Percentiles rank a stretch among this genome's conserved stretches.
Conservation (phyloP, 2,888 invertebrate genomes). For the Spilosoma lubricipeda region DNA sequence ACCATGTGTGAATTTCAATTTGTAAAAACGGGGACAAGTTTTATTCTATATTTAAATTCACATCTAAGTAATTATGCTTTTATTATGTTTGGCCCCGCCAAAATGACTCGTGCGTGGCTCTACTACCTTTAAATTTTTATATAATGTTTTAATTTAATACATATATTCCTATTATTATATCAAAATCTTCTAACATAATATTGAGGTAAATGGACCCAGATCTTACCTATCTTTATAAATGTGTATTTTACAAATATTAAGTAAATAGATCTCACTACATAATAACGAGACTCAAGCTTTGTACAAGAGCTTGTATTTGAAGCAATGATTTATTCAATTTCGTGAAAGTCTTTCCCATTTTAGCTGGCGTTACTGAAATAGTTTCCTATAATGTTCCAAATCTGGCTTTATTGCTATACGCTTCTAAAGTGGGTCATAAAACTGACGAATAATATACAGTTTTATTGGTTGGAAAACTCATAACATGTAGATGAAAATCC, state of each 20-base stretch:
- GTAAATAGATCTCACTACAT: background rate
- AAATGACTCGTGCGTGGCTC: no score
- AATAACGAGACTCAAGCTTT: background rate
- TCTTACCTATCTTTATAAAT: background rate
- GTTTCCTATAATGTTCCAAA: background rate
- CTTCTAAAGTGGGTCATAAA: background rate
- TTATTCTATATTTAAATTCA: no score
- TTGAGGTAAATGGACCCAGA: background rate
- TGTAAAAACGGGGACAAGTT: no score
- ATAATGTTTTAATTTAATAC: background rate
- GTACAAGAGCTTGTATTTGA: background rate
- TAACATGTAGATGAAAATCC: background rate
- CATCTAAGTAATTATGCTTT: no score
- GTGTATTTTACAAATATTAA: background rate
- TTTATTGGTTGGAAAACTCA: slow-evolving; percentile 3
- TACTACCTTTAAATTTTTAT: no score
- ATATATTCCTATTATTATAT: background rate
- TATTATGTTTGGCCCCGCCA: no score
- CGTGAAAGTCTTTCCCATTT: background rate
- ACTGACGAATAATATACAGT: slow-evolving; percentile 3
- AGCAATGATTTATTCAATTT: background rate
- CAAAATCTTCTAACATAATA: background rate
- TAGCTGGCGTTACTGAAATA: background rate
- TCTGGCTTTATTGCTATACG: background rate
- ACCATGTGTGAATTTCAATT: no score